A percentile compares a stretch with the other conserved stretches of the same genome.
These are phyloP conservation scores for Omphaloscelis lunosa DNA, from an alignment of 2,888 invertebrate species.

Conservation along the genomic window DNA sequence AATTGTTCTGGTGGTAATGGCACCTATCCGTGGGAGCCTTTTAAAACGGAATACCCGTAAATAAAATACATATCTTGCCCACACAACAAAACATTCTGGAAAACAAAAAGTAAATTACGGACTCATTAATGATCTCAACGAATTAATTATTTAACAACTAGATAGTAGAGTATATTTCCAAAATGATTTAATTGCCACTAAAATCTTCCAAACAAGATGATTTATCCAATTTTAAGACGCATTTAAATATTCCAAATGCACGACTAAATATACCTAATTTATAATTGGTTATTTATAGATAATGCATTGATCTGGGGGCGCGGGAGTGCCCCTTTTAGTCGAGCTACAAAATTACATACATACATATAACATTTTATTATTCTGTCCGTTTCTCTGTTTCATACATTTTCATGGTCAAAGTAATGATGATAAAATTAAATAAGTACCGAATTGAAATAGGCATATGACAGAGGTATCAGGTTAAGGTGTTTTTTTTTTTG, in stretches of 20 bases:
- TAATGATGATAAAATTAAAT: neutral
- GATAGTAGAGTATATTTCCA: neutral
- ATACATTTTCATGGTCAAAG: slow-evolving; percentile 7
- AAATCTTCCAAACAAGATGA: slow-evolving; percentile 17
- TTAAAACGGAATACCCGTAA: too few relatives aligned
- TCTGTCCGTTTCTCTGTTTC: neutral
- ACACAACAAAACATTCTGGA: too few relatives aligned
- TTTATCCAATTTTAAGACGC: neutral
- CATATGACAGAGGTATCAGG: neutral
- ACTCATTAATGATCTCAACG: neutral
- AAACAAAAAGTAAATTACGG: too few relatives aligned
- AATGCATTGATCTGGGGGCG: too few relatives aligned
- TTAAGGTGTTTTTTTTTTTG: too few relatives aligned
- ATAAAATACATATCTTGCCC: too few relatives aligned
- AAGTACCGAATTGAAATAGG: neutral
- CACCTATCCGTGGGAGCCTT: too few relatives aligned
- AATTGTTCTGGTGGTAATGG: too few relatives aligned
- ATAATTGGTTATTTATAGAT: neutral
- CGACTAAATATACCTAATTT: neutral
- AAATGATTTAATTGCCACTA: slow-evolving; percentile 19
- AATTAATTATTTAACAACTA: too few relatives aligned
- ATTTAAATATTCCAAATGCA: neutral
- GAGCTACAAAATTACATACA: slow-evolving; percentile 4
- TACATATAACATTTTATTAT: slow-evolving; percentile 7
- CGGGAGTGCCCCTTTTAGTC: too few relatives aligned